phyloP scores from a whole-genome alignment of 2,797 vertebrate species.

The Sebastolobus altivelis region DNA sequence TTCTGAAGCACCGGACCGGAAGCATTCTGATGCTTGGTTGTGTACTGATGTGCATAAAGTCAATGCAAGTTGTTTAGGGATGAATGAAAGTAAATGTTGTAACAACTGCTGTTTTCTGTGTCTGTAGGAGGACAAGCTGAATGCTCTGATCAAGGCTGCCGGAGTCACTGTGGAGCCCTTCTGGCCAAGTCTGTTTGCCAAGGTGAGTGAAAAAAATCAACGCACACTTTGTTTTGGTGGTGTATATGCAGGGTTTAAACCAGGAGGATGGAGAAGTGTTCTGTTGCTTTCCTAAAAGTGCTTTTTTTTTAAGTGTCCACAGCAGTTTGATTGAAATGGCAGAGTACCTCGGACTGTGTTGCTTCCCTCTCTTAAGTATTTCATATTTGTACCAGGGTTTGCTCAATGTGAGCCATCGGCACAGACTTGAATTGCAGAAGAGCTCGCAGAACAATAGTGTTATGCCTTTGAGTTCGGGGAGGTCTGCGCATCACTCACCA shows the following conservation, averaged over 20 bases:
- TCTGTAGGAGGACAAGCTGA: constrained; percentile 96
- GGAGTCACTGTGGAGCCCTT: constrained; percentile 96
- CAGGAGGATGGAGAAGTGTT: not conserved
- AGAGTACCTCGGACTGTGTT: not conserved
- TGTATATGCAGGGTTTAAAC: not conserved
- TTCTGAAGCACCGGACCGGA: too few relatives aligned
- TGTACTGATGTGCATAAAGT: not conserved
- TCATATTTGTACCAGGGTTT: not conserved
- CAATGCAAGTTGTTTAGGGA: fast-evolving
- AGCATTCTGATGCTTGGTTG: not conserved
- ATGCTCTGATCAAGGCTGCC: constrained; percentile 96
- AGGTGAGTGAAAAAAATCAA: constrained; percentile 82
- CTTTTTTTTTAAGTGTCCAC: not conserved
- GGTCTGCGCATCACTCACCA: not conserved
- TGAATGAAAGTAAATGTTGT: not conserved
- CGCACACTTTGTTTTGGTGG: fast-evolving
- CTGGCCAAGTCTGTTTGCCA: constrained; percentile 97
- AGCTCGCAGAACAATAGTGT: not conserved
- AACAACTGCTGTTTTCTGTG: not conserved
- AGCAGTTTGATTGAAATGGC: not conserved
- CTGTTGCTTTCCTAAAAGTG: not conserved
- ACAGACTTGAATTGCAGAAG: too few relatives aligned
- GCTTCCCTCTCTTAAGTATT: not conserved
- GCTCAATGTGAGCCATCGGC: too few relatives aligned
- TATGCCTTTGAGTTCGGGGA: not conserved